phyloP scores from a whole-genome alignment of 2,888 invertebrate species.

The Catocala fraxini region DNA sequence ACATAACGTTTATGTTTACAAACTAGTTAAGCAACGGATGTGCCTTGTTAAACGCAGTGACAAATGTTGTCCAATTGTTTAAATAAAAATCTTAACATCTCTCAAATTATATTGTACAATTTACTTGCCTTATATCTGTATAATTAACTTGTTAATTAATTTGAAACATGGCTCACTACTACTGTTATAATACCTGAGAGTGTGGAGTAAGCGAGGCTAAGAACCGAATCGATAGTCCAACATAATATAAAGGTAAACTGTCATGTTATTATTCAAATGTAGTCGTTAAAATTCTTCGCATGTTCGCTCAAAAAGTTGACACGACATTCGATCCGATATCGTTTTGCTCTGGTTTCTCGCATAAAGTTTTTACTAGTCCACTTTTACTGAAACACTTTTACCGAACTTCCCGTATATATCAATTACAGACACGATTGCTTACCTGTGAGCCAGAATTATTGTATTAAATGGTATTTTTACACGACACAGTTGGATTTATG shows the following conservation, averaged over 20 bases:
- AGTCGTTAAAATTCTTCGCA: constrained; percentile 33
- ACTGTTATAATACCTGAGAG: too few relatives aligned
- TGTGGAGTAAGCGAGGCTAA: too few relatives aligned
- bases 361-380: constrained; percentile 21
- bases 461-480: constrained; percentile 68
- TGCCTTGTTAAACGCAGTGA: constrained; percentile 62
- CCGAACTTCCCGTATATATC: constrained; percentile 44
- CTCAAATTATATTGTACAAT: constrained; percentile 30
- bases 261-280: constrained; percentile 34
- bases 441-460: constrained; percentile 57
- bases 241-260: constrained; percentile 22
- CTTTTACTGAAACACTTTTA: constrained; percentile 44
- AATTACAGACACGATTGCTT: constrained; percentile 45
- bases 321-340: constrained; percentile 21
- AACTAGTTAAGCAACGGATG: constrained; percentile 76
- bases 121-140: constrained; percentile 15
- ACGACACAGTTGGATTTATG: constrained; percentile 65
- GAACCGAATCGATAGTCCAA: background rate
- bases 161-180: too few relatives aligned
- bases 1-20: constrained; percentile 77
- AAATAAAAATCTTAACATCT: constrained; percentile 32
- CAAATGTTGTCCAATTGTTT: constrained; percentile 67
- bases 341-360: constrained; percentile 37
- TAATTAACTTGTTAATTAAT: constrained; percentile 8
- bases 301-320: constrained; percentile 34